Conservation (phyloP, 2,888 invertebrate genomes). For the Drosophila gaucha region DNA sequence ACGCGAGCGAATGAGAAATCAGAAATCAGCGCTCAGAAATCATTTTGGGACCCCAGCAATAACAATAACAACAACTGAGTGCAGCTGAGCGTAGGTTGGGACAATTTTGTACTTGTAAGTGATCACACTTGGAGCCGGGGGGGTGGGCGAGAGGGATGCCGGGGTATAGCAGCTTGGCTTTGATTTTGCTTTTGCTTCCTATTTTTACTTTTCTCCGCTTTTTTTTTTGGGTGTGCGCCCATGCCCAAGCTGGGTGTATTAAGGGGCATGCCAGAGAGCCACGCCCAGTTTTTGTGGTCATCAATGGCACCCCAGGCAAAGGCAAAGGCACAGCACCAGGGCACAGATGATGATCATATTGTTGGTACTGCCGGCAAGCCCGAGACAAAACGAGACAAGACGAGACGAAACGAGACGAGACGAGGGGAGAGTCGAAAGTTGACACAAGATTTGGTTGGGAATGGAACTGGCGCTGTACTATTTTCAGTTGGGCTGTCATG, state of each 20-base stretch:
- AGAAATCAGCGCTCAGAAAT: conserved; percentile 65
- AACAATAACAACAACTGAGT: conserved; percentile 28
- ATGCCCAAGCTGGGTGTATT: conserved; percentile 75
- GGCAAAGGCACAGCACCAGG: conserved; percentile 14
- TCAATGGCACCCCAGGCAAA: conserved; percentile 67
- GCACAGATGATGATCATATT: conserved; percentile 59
- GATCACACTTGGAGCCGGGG: conserved; percentile 66
- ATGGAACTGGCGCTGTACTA: conserved; percentile 48
- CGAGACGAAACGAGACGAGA: conserved; percentile 9
- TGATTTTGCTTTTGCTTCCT: conserved; percentile 41
- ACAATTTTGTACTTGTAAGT: conserved; percentile 78
- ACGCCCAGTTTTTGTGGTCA: conserved; percentile 78
- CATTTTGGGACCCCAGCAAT: conserved; percentile 43
- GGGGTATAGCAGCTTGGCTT: conserved; percentile 34
- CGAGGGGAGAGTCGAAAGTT: conserved; percentile 2
- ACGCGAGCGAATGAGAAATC: conserved; percentile 64
- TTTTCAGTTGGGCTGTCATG: conserved; percentile 67
- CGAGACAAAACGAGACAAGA: conserved; percentile 30
- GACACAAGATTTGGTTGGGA: conserved; percentile 54
- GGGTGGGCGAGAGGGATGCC: not conserved
- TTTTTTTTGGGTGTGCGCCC: conserved; percentile 67
- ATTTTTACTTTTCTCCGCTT: conserved; percentile 11
- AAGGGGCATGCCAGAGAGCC: conserved; percentile 70
- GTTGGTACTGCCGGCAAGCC: conserved; percentile 52
- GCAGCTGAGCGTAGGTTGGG: conserved; percentile 69